Evolutionary conservation across 2,888 invertebrate genomes (phyloP), one percentile per base, ranked within the genome.

Genomic region (Noctua janthina): DNA sequence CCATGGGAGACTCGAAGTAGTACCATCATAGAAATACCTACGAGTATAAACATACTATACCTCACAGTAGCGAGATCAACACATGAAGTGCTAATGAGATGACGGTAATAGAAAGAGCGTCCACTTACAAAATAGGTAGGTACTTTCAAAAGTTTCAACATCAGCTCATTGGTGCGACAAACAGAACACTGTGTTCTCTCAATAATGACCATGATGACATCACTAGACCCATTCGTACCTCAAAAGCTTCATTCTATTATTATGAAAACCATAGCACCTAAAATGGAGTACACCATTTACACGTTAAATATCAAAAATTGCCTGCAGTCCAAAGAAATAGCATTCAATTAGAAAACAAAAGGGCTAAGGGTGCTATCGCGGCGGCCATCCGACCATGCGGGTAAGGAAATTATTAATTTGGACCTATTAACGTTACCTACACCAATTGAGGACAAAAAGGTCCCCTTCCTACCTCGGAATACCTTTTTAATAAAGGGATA

Each of bases 321-420:
- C 92, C 90, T 81, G 83, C 91, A 88, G 89, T 91, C 88, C 90
- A 92, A 91, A 91, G 92, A 92, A 92, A 93, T 93, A 93, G 92
- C 91, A 92, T 91, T 90, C 93, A 94, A 94, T 94, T 93, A 94
- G 90, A 87, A 91, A 91, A 94, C 94, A 94, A 94, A 94, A 90
- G 93, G 93, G 89, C 92, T 90, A 86, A 89, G 92, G 92, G 91
- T 86, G 85, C 85, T 92, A 93, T 92, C 92, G 88, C 82, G 85
- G 88, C 91, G 87, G 87, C 88, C 90, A 89, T 87, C 88, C 83
- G 76, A 83, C 54, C 49, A 49, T 94, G 94, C 94, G 94, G 94
- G 94, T 90, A 87, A 93, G 95, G 94, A 95, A 94, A 94, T 94
- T 95, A 94, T 94, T 95, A 95, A 95, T 95, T 95, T 94, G 91